Percentiles rank a stretch among this genome's conserved stretches.
These are phyloP conservation scores for Mesitornis unicolor DNA, from an alignment of 2,113 vertebrate genomes.

Conservation along the genomic window DNA sequence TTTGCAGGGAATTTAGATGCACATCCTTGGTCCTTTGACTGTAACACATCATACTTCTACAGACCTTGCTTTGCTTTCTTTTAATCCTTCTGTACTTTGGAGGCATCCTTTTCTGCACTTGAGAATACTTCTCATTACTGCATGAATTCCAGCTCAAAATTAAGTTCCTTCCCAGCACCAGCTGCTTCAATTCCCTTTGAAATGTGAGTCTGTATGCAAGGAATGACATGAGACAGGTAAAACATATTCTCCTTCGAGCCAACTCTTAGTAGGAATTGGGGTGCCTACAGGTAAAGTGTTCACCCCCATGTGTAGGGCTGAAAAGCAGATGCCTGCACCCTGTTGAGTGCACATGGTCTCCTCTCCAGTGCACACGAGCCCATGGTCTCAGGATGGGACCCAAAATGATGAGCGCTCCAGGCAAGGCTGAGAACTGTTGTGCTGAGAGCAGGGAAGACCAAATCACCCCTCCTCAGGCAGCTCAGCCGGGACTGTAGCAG, in stretches of 20 bases:
- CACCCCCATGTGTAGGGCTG: background rate
- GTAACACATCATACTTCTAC: background rate
- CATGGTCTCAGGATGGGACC: background rate
- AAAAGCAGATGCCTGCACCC: background rate
- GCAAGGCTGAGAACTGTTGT: background rate
- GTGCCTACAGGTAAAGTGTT: background rate
- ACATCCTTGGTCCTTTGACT: background rate
- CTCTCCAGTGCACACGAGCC: background rate
- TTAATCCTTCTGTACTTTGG: background rate
- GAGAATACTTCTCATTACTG: background rate
- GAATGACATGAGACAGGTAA: background rate
- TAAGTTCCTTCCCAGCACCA: background rate
- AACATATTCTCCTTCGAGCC: background rate
- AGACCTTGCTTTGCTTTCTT: background rate
- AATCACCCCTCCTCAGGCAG: background rate
- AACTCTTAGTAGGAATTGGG: background rate
- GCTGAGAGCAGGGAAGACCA: background rate
- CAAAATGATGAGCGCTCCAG: background rate
- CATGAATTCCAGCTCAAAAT: background rate
- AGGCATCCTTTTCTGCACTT: background rate
- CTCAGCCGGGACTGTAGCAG: background rate
- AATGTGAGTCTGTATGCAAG: background rate
- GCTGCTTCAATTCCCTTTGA: background rate
- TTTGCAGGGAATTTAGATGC: background rate
- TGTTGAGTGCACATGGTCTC: background rate